Evolutionary conservation across 2,797 vertebrate genomes (phyloP).

Genomic region (Premnoplex brunnescens): DNA sequence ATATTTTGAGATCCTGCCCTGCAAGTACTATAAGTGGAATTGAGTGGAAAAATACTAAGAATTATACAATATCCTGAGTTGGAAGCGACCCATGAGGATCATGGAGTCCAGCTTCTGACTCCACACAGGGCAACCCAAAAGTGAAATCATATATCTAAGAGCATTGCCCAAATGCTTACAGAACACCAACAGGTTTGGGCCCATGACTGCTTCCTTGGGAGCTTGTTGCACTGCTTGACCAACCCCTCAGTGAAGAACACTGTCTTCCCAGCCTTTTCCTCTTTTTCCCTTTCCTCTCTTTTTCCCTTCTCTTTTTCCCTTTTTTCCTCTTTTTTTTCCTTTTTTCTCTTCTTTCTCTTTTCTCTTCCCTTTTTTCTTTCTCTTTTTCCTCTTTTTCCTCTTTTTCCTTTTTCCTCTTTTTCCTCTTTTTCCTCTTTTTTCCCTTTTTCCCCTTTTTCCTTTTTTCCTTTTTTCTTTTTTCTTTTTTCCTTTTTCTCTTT

Average conservation of each 20-base stretch:
- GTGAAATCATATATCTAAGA: neutral
- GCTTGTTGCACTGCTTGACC: neutral
- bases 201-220: fast-evolving
- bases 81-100: neutral
- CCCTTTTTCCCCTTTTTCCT: no score
- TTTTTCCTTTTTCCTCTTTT: fast-evolving
- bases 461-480: no score
- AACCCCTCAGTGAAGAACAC: neutral
- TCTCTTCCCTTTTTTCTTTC: fast-evolving
- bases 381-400: no score
- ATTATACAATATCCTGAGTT: neutral
- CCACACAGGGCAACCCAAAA: neutral
- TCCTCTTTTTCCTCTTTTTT: fast-evolving
- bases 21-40: neutral
- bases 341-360: no score
- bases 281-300: no score
- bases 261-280: fast-evolving
- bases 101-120: neutral
- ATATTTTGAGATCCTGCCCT: neutral
- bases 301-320: neutral
- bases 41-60: neutral
- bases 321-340: neutral
- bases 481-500: no score
- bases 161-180: neutral
- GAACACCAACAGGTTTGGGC: neutral